phyloP scores from a whole-genome alignment of 2,888 invertebrate species.

The Argyresthia goedartella region DNA sequence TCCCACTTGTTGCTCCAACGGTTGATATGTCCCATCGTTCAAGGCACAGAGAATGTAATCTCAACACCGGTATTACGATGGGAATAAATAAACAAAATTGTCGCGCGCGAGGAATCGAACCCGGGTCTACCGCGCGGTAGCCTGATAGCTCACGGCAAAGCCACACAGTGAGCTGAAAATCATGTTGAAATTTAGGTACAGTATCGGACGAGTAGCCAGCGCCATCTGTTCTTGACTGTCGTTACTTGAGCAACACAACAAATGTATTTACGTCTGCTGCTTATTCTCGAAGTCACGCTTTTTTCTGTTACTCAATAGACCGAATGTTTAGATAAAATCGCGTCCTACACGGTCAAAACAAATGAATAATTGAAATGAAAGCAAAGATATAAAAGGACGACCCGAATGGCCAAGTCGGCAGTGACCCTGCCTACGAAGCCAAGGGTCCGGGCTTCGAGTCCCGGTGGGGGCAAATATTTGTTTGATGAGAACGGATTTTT shows the following conservation, averaged over 20 bases:
- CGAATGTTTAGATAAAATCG: too few species aligned
- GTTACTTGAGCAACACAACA: too few species aligned
- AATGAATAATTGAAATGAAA: too few species aligned
- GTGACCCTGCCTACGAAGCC: too few species aligned
- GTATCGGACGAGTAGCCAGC: not conserved
- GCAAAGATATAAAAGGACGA: too few species aligned
- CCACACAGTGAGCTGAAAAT: not conserved
- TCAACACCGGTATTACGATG: constrained; percentile 30
- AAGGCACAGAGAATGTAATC: constrained; percentile 26
- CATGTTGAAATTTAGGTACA: not conserved
- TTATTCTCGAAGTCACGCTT: not conserved
- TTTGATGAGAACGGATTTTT: too few species aligned
- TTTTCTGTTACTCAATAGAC: too few species aligned
- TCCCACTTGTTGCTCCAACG: constrained; percentile 65
- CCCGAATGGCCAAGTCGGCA: too few species aligned
- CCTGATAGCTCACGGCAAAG: not conserved
- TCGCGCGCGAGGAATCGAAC: constrained; percentile 19
- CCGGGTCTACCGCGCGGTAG: constrained; percentile 1
- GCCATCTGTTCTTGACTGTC: not conserved
- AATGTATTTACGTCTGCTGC: too few species aligned
- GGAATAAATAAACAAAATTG: constrained; percentile 24
- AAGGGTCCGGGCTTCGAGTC: too few species aligned
- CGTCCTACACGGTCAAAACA: too few species aligned
- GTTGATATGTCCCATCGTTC: constrained; percentile 43
- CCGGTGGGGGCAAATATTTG: too few species aligned